Percentiles rank a stretch among this genome's conserved stretches.
phyloP scores from a whole-genome alignment of 2,113 vertebrate species.

The Crotalus horridus region DNA sequence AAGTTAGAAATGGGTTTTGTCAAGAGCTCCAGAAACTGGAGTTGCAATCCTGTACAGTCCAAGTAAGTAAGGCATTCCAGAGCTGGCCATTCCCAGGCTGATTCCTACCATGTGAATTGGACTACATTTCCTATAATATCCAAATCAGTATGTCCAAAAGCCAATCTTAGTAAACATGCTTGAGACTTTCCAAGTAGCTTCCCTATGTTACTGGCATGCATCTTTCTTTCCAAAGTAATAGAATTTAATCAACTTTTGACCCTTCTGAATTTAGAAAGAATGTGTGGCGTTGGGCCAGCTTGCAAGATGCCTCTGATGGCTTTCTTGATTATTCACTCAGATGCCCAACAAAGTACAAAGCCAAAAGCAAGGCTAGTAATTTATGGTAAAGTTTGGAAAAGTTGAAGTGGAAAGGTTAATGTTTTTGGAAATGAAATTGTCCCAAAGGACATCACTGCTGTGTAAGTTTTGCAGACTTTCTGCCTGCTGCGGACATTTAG shows the following conservation, averaged over 20 bases:
- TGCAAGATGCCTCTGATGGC: not conserved
- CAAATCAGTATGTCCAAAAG: not conserved
- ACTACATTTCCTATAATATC: not conserved
- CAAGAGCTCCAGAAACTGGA: not conserved
- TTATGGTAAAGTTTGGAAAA: not conserved
- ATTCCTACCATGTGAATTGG: not conserved
- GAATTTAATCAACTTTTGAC: not conserved
- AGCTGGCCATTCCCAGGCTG: not conserved
- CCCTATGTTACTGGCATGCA: not conserved
- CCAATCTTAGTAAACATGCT: not conserved
- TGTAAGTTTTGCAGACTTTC: not conserved
- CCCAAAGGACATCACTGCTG: not conserved
- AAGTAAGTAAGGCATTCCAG: not conserved
- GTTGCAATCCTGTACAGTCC: not conserved
- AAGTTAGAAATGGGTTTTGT: not conserved
- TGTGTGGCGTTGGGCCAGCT: not conserved
- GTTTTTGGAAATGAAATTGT: not conserved
- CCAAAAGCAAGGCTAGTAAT: not conserved
- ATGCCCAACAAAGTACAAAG: not conserved
- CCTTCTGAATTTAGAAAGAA: not conserved
- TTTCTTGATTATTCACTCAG: not conserved
- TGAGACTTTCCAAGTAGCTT: not conserved
- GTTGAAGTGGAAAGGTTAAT: not conserved
- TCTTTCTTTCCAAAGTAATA: not conserved
- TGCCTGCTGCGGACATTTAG: not conserved